Evolutionary conservation across 2,888 invertebrate species (phyloP).

Genomic region (Dicranocentrus wangi): DNA sequence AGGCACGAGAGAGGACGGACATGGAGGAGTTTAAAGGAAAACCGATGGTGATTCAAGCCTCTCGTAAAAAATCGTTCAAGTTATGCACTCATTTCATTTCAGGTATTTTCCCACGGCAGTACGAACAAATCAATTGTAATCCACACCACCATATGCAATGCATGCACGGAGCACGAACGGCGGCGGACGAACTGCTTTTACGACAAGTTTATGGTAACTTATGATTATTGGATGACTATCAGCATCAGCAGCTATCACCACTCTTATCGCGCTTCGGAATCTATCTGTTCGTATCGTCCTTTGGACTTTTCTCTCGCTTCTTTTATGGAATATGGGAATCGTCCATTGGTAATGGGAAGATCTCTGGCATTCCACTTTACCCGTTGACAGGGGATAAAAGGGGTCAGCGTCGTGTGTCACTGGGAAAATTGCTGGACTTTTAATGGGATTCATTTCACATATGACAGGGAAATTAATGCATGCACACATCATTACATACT

Average conservation of each 20-base stretch:
- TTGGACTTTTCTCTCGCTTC: no score
- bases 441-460: slow-evolving; percentile 9
- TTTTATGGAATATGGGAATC: no score
- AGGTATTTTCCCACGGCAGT: slow-evolving; percentile 59
- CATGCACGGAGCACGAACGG: no score
- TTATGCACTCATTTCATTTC: slow-evolving; percentile 47
- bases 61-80: not conserved
- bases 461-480: not conserved
- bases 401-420: slow-evolving; percentile 55
- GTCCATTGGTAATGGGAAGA: no score
- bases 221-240: slow-evolving; percentile 50
- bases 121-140: no score
- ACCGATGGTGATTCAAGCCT: no score
- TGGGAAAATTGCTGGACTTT: slow-evolving; percentile 23
- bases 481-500: not conserved
- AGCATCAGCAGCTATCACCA: slow-evolving; percentile 7
- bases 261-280: not conserved
- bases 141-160: no score
- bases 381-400: slow-evolving; percentile 49
- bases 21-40: not conserved
- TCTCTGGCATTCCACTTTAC: no score
- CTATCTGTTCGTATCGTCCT: no score
- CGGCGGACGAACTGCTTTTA: no score
- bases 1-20: not conserved
- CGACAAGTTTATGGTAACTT: slow-evolving; percentile 52